Base-by-base conservation (phyloP, 2,113 vertebrate genomes). In the Anseranas semipalmata region DNA sequence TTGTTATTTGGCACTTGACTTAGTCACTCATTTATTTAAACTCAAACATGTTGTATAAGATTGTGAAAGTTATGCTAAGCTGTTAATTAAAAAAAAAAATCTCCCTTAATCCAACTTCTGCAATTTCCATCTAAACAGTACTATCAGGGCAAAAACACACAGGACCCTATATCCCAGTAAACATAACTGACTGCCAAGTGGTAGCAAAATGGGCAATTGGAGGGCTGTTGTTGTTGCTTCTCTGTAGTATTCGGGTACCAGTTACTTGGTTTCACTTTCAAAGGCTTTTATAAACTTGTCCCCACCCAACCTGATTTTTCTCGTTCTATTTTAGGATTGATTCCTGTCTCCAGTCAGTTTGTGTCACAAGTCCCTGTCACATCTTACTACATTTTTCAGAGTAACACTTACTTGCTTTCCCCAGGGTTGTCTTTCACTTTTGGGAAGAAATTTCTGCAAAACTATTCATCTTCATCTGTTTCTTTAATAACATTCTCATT, bases 1-100 rank as follows among this genome's bases (percentile, higher is more conserved):
- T 94, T 90, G 71, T 94, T 93, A 74, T 59, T 81, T 94, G 79
- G 86, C 65, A 53, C 59, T 94, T 94, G 75, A 90, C 52, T 63
- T 63, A 80, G 72, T 80, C 78, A 87, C 65, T 94, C 63, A 39
- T 93, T 94, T 94, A 82, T 79, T 91, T 88, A 67, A 89, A 86
- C 43, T 90, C 46, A 86, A 90, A 90, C 78, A 50, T 16, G 16
- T 85, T 94, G 55, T 80, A 7, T 67, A 85, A 94, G 72, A 55
- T 8, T 55, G 55, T 67, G 52, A 46, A 94, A 83, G 87, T 85
- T 77, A 53, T 76, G 56, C 53, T 85, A 41, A 82, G 53, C 52
- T 79, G 79, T 82, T 87, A 83, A 89, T 80, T 85, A 37, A 85
- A 95, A 85, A 12, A 6, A 43, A 63, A 39, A 17, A 5, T 13